Base-by-base conservation (phyloP, 2,113 vertebrate genomes). In the Catharus minimus region DNA sequence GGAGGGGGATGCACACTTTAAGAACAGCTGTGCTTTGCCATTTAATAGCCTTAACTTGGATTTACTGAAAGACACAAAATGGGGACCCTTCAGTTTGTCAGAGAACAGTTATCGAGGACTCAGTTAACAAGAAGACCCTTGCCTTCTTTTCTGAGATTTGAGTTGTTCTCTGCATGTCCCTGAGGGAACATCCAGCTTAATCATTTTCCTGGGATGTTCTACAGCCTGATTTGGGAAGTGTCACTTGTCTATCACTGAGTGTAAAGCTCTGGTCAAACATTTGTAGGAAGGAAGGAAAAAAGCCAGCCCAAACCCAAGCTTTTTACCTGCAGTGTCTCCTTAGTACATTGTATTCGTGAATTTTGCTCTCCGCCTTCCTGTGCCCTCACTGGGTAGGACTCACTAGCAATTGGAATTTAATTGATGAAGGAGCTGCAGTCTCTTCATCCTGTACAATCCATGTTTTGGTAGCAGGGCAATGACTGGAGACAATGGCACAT, bases 111-210 rank as follows among this genome's bases (percentile, higher is more conserved):
- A 56, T 46, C 0, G 0, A 44, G 68, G 30, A 12, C 52, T 73
- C 58, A 41, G 49, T 50, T 50, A 50, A 50, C 49, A 50, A 28
- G 49, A 27, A 27, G 33, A 36, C 15, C 11, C 55, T n/a, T 33
- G 19, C 20, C 68, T 83, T 65, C 10, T 23, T 23, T 14, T 47
- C 64, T 36, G 21, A 68, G 64, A 13, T 41, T 21, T 72, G 7
- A 61, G 7, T 68, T 75, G 18, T 80, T 83, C 64, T 80, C 44
- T 61, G 30, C 5, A 0, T 28, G 20, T 57, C 28, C 2, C 0
- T 43, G 10, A 39, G 56, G 38, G 65, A 65, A 7, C 17, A 46
- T 49, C 39, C 2, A 5, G 27, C 50, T 36, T 82, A 41, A 11
- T 11, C 13, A 61, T 76, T 64, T 41, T 32, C 22, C 22, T 44